These are phyloP conservation scores for Tapera naevia DNA, from an alignment of 2,797 vertebrate species.

Conservation along the genomic window DNA sequence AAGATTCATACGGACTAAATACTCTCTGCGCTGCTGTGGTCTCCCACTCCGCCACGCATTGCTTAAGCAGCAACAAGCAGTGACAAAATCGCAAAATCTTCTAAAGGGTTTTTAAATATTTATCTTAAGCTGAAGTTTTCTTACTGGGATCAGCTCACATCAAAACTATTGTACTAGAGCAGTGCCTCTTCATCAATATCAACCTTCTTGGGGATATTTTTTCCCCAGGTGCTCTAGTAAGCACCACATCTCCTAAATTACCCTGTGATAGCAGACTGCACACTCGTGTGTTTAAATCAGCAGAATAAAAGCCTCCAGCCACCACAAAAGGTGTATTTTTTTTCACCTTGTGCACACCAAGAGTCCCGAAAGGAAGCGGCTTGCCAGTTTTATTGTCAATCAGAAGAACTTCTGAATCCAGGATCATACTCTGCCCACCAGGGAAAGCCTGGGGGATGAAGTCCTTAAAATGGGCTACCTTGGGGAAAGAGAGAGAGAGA, in stretches of 20 bases:
- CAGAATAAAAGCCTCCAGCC: not conserved
- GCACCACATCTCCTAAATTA: not conserved
- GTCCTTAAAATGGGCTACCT: slow-evolving; percentile 99
- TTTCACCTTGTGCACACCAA: slow-evolving; percentile 95
- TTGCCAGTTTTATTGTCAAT: slow-evolving; percentile 94
- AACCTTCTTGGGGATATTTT: not conserved
- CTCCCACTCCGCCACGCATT: not conserved
- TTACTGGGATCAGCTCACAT: not conserved
- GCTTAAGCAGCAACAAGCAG: not conserved
- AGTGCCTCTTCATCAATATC: not conserved
- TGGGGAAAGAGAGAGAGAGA: not conserved
- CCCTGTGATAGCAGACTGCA: accelerated
- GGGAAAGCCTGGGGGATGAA: slow-evolving; percentile 94
- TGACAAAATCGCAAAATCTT: not conserved
- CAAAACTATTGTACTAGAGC: not conserved
- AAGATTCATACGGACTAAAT: not conserved
- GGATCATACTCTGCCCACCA: slow-evolving; percentile 93
- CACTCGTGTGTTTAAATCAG: not conserved
- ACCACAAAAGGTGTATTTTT: not conserved
- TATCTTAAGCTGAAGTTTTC: not conserved
- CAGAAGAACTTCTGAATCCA: slow-evolving; percentile 95
- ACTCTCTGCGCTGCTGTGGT: not conserved
- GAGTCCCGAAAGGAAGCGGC: slow-evolving; percentile 93
- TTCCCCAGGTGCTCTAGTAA: not conserved
- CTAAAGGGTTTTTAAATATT: not conserved